Conservation (phyloP, 2,797 vertebrate genomes). For the Anabas testudineus region DNA sequence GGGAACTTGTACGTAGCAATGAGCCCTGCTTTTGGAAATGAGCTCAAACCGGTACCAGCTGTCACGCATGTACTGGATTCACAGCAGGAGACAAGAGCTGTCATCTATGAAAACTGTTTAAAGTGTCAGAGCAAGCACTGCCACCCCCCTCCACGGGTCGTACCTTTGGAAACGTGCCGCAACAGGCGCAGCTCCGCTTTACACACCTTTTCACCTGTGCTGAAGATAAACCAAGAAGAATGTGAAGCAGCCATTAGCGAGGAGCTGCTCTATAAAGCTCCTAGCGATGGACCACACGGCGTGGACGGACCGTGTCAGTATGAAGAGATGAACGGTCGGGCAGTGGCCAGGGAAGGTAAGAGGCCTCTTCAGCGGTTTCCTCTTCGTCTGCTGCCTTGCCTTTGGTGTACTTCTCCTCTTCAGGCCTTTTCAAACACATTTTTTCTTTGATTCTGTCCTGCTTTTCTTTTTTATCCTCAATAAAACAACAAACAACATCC, state of each 20-base stretch:
- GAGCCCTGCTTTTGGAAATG: slow-evolving; percentile 58
- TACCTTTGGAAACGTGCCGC: slow-evolving; percentile 19
- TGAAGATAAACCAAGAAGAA: slow-evolving; percentile 41
- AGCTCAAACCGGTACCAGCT: slow-evolving; percentile 24
- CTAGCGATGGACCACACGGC: slow-evolving; percentile 4
- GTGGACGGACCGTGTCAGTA: slow-evolving; percentile 13
- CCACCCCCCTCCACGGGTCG: slow-evolving; percentile 37
- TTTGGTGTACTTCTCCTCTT: slow-evolving; percentile 25
- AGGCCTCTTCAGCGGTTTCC: slow-evolving; percentile 27
- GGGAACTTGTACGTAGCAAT: slow-evolving; percentile 76
- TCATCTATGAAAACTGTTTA: slow-evolving; percentile 81
- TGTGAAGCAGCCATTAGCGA: slow-evolving; percentile 30
- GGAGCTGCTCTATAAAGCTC: slow-evolving; percentile 11
- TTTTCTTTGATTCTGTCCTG: slow-evolving; percentile 15
- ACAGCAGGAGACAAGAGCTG: slow-evolving; percentile 22
- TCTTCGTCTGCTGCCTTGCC: slow-evolving; percentile 9
- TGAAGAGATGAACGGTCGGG: slow-evolving; percentile 50
- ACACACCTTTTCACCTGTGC: slow-evolving; percentile 4
- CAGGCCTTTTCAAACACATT: slow-evolving; percentile 21
- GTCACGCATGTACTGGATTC: slow-evolving; percentile 10
- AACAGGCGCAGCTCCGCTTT: slow-evolving; percentile 11
- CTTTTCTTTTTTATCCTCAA: slow-evolving; percentile 43
- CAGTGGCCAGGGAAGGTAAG: slow-evolving; percentile 69
- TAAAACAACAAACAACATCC: slow-evolving; percentile 50
- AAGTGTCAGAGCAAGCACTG: slow-evolving; percentile 73